Conservation (phyloP, 2,797 vertebrate genomes). For the Chlorospingus semifuscus region DNA sequence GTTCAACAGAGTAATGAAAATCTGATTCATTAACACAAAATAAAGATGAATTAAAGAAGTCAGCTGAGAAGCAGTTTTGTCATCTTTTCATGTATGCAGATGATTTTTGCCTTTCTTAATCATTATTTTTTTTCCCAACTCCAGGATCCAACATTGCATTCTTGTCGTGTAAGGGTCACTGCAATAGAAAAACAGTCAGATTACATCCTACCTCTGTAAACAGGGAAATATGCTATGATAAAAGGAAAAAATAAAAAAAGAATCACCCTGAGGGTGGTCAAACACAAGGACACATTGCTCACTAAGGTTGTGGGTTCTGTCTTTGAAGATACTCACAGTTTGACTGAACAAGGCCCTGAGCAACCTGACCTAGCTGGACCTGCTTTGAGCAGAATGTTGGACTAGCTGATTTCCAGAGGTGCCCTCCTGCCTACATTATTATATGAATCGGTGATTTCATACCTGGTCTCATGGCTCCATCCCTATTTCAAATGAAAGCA, state of each 20-base stretch:
- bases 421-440: background rate
- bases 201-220: background rate
- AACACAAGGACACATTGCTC: background rate
- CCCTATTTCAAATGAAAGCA: background rate
- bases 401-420: background rate
- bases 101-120: background rate
- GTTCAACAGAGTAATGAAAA: background rate
- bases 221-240: background rate
- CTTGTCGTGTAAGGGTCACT: rapidly evolving
- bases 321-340: background rate
- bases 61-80: background rate
- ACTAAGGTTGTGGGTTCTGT: background rate
- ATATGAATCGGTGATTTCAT: background rate
- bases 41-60: background rate
- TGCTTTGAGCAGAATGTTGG: background rate
- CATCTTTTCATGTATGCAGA: background rate
- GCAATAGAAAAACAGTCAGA: background rate
- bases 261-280: background rate
- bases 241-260: background rate
- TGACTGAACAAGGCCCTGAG: background rate
- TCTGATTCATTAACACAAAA: background rate
- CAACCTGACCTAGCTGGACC: background rate
- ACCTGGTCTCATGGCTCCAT: background rate
- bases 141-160: background rate
- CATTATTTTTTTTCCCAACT: background rate